Evolutionary conservation across 2,113 vertebrate species (phyloP), one percentile per base, ranked within the genome.

Genomic region (Nannobrachium achirus): DNA sequence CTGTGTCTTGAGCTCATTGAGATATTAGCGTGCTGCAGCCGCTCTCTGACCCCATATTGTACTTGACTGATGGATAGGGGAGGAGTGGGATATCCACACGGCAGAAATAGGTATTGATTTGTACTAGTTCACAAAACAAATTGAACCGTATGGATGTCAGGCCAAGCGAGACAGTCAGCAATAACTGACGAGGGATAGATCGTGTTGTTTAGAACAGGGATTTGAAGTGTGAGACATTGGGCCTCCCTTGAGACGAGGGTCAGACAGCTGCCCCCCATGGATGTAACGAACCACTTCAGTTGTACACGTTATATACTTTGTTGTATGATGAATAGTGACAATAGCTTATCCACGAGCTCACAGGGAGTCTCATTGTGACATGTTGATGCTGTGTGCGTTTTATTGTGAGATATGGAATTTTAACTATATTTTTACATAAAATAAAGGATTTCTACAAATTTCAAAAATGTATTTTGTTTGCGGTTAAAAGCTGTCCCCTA

Each of bases 1-100:
- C 57, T 74, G 55, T 57, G 40, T 58, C 3, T 67, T 33, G 39
- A 8, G 14, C 46, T 61, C 60, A 73, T 62, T 56, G 56, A 62
- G 64, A 73, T 56, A 56, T 66, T 59, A 44, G 40, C 42, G 42
- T 59, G 42, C 40, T 44, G 16, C 58, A 49, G 40, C n/a, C 68
- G 20, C 49, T 48, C 66, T 69, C 15, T 73, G 25, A 57, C 53
- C 66, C 46, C 20, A 53, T 61, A 33, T 4, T 33, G 25, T 33
- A 33, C 55, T 3, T 14, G 40, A 15, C 8, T 33, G 14, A 46
- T 55, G 33, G 55, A 40, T 64, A 49, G 14, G 16, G 6, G 9
- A 59, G 57, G 57, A 44, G 40, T 2, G 62, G 49, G 4, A 16
- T 33, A 60, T 15, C 40, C 15, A 0, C 8, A 16, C 8, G 63